A percentile compares a stretch with the other conserved stretches of the same genome.
These are phyloP conservation scores for Macquaria ambigua DNA, from an alignment of 2,113 vertebrate genomes.

Conservation along the genomic window DNA sequence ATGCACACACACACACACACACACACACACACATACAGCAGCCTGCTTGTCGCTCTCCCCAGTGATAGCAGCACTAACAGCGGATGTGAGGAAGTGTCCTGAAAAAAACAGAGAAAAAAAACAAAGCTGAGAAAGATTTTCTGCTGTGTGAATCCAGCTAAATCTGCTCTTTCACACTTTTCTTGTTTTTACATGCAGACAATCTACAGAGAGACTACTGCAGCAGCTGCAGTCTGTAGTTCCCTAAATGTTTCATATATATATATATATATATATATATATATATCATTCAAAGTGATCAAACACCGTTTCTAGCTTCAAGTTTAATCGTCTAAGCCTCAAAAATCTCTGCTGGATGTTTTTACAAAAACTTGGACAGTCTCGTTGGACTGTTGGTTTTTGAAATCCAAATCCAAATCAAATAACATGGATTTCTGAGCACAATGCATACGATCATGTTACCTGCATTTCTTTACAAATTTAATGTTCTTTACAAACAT, in stretches of 20 bases:
- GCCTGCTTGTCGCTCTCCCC: background rate
- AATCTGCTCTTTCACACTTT: conserved; percentile 9
- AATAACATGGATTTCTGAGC: background rate
- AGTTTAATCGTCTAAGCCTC: background rate
- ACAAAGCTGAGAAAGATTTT: background rate
- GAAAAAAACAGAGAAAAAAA: background rate
- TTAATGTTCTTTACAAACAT: too few relatives aligned
- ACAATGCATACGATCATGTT: background rate
- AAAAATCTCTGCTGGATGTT: background rate
- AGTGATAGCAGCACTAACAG: background rate
- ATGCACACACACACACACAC: background rate
- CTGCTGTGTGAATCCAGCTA: background rate
- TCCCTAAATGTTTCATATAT: background rate
- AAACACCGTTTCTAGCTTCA: background rate
- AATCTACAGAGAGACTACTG: background rate
- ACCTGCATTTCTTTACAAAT: background rate
- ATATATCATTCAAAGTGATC: background rate
- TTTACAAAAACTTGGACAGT: background rate
- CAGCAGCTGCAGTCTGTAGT: background rate
- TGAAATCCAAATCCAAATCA: too few relatives aligned
- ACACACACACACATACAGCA: background rate
- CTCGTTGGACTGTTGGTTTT: background rate
- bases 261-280: too few relatives aligned
- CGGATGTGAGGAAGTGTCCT: background rate
- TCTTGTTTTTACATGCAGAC: background rate